Percentiles rank a stretch among this genome's conserved stretches.
Conservation (phyloP, 2,113 vertebrate species). For the Rostratula benghalensis region DNA sequence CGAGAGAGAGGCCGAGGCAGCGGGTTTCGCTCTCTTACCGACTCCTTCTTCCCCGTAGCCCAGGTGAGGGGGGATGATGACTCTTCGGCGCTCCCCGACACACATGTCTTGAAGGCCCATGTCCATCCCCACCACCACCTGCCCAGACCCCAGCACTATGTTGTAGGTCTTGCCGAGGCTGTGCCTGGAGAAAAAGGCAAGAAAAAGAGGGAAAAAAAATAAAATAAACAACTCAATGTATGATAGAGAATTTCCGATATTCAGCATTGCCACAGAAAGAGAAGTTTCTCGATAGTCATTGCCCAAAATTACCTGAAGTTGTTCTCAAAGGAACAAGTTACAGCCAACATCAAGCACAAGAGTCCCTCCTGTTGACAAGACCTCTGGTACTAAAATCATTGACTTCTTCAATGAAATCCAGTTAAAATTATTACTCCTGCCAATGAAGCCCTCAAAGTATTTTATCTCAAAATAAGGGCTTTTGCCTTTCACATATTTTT, state of each 20-base stretch:
- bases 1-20: too few species aligned
- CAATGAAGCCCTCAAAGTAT: not conserved
- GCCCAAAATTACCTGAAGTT: not conserved
- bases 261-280: not conserved
- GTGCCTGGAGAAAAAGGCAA: conserved; percentile 72
- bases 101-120: conserved; percentile 93
- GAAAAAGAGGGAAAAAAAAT: too few species aligned
- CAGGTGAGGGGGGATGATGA: conserved; percentile 91
- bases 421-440: not conserved
- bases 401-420: not conserved
- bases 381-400: not conserved
- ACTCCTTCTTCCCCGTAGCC: conserved; percentile 96
- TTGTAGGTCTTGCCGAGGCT: conserved; percentile 94
- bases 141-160: conserved; percentile 91
- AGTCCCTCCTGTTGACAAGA: not conserved
- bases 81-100: conserved; percentile 87
- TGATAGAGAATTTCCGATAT: not conserved
- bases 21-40: conserved; percentile 76
- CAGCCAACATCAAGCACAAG: not conserved
- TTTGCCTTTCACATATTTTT: not conserved
- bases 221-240: not conserved
- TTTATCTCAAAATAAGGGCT: not conserved
- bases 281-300: not conserved
- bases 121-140: conserved; percentile 95
- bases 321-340: not conserved